Evolutionary conservation across 1,140 invertebrate genomes (phyloP).

Genomic region (Lepidurus apus): DNA sequence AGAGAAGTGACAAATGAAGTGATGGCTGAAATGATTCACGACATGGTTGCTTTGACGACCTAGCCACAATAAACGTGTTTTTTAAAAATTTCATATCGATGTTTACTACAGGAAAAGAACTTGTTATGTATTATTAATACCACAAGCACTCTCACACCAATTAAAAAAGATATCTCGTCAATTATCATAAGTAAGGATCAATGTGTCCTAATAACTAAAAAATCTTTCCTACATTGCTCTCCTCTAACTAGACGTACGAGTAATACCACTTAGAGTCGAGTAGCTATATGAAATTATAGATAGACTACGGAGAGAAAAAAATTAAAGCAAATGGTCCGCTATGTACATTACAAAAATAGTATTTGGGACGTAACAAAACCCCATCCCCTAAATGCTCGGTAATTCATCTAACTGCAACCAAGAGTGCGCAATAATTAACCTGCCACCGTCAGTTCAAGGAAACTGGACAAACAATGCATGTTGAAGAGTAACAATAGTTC

Average conservation of each 20-base stretch:
- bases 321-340: constrained; percentile 9
- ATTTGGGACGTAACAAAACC: not conserved
- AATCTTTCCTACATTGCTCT: constrained; percentile 25
- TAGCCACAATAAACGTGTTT: not conserved
- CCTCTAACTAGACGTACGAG: constrained; percentile 20
- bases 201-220: constrained; percentile 16
- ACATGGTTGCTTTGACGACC: not conserved
- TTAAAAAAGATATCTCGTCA: constrained; percentile 8
- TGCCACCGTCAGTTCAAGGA: not conserved
- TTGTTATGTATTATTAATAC: constrained; percentile 29
- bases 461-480: not conserved
- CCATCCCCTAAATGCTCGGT: constrained; percentile 9
- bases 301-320: not conserved
- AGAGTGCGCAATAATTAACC: constrained; percentile 10
- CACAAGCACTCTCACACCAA: not conserved
- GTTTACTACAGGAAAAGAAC: constrained; percentile 15
- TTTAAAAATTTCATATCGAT: not conserved
- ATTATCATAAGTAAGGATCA: constrained; percentile 20
- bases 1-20: constrained; percentile 25
- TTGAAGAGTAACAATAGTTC: not conserved
- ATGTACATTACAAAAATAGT: constrained; percentile 22
- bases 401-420: not conserved
- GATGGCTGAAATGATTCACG: constrained; percentile 24
- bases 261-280: constrained; percentile 2
- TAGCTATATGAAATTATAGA: not conserved